Conservation (phyloP, 2,888 invertebrate genomes). For the Suillia variegata region DNA sequence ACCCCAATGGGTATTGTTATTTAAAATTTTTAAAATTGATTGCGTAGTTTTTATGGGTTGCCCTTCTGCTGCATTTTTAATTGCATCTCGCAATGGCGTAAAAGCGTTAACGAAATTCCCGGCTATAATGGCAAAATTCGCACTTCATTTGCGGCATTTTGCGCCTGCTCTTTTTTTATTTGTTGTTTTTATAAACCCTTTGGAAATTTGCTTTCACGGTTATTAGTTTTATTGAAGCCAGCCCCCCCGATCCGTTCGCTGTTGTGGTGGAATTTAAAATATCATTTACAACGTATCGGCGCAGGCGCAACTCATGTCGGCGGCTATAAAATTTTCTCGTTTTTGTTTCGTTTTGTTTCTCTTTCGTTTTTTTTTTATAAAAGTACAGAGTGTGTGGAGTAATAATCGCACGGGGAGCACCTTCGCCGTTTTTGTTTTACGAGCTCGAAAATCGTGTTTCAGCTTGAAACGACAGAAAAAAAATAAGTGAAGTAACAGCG, state of each 20-base stretch:
- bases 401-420: neutral
- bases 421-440: conserved; percentile 4
- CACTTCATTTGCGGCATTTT: conserved; percentile 28
- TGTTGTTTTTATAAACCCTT: too few relatives aligned
- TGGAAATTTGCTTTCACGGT: conserved; percentile 40
- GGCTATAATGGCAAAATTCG: conserved; percentile 35
- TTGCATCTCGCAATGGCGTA: neutral
- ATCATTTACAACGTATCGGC: neutral
- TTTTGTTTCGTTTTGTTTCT: neutral
- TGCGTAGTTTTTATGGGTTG: too few relatives aligned
- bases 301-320: neutral
- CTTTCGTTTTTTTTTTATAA: too few relatives aligned
- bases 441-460: conserved; percentile 5
- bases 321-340: neutral
- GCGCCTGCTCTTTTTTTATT: too few relatives aligned
- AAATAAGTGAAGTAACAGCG: too few relatives aligned
- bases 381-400: too few relatives aligned
- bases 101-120: too few relatives aligned
- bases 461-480: neutral
- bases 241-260: too few relatives aligned
- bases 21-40: too few relatives aligned
- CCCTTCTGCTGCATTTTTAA: neutral
- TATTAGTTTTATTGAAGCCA: conserved; percentile 42
- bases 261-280: neutral
- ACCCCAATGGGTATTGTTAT: too few relatives aligned